These are phyloP conservation scores for Chromis chromis DNA, from an alignment of 2,797 vertebrate species.

Conservation along the genomic window DNA sequence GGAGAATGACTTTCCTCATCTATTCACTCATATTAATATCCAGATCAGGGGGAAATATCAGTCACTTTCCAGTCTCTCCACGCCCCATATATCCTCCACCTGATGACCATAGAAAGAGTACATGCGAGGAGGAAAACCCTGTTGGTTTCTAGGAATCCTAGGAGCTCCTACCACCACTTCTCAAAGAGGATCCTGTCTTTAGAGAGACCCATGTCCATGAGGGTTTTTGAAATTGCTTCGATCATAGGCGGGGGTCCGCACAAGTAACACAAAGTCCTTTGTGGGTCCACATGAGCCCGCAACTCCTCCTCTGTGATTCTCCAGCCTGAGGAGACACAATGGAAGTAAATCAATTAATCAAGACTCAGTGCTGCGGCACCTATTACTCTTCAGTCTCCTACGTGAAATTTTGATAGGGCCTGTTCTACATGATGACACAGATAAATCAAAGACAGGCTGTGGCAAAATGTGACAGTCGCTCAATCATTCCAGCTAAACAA, in stretches of 20 bases:
- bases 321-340: slow-evolving; percentile 83
- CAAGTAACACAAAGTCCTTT: slow-evolving; percentile 91
- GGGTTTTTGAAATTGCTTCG: slow-evolving; percentile 88
- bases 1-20: slow-evolving; percentile 20
- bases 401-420: slow-evolving; percentile 22
- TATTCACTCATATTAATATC: slow-evolving; percentile 1
- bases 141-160: background rate
- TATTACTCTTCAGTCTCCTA: background rate
- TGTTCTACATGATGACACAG: slow-evolving; percentile 35
- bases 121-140: background rate
- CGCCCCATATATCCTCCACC: background rate
- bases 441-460: slow-evolving; percentile 52
- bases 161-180: slow-evolving; percentile 94
- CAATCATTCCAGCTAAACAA: slow-evolving; percentile 38
- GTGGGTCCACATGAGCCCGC: slow-evolving; percentile 80
- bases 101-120: background rate
- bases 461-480: slow-evolving; percentile 43
- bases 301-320: slow-evolving; percentile 89
- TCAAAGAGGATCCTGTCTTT: slow-evolving; percentile 91
- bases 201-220: slow-evolving; percentile 84
- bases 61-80: slow-evolving; percentile 19
- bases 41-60: slow-evolving; percentile 33
- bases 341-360: slow-evolving; percentile 35
- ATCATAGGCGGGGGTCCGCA: slow-evolving; percentile 98
- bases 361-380: background rate